Percentiles rank a stretch among this genome's conserved stretches.
phyloP scores from a whole-genome alignment of 2,888 invertebrate species.

The Pristionchus fissidentatus region DNA sequence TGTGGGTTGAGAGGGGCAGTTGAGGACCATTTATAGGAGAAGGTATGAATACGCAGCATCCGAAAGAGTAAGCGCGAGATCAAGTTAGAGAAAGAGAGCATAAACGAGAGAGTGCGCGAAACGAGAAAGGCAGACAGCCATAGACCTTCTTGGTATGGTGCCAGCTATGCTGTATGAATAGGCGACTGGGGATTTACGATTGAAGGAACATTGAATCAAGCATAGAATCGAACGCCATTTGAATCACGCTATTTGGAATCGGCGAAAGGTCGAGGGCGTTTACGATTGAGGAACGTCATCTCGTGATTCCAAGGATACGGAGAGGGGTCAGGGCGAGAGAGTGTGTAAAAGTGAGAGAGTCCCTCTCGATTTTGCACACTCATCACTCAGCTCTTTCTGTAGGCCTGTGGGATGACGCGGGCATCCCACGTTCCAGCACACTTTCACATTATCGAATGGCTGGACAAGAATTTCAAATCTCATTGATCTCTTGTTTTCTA shows the following conservation, averaged over 20 bases:
- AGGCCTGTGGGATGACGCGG: too few species aligned
- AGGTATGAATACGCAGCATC: not conserved
- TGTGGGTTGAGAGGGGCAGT: slow-evolving; percentile 5
- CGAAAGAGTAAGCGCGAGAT: not conserved
- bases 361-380: too few species aligned
- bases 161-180: not conserved
- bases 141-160: not conserved
- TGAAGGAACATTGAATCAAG: not conserved
- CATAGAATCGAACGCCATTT: slow-evolving; percentile 3
- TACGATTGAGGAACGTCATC: too few species aligned
- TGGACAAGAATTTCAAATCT: not conserved
- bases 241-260: slow-evolving; percentile 37
- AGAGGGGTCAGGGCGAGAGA: too few species aligned
- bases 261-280: not conserved
- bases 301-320: too few species aligned
- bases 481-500: not conserved
- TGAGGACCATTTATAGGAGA: slow-evolving; percentile 21
- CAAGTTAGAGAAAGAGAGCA: not conserved
- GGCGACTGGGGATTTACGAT: not conserved
- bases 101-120: not conserved
- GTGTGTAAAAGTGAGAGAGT: too few species aligned
- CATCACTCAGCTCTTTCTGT: too few species aligned
- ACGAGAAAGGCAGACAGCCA: not conserved
- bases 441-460: too few species aligned
- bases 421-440: too few species aligned